Evolutionary conservation across 2,113 vertebrate species (phyloP).

Genomic region (Potamarius usumacintae): DNA sequence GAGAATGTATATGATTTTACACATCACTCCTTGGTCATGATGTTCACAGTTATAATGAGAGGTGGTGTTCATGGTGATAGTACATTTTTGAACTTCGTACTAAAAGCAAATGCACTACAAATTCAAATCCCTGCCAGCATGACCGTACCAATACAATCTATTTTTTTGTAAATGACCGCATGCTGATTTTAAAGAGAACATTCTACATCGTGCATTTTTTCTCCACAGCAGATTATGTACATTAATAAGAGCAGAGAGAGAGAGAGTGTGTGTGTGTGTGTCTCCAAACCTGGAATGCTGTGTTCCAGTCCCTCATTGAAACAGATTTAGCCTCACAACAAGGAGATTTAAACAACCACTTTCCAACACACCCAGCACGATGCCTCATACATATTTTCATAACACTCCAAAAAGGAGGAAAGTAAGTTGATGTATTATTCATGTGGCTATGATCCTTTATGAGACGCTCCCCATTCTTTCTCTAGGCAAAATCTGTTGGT

Average conservation of each 20-base stretch:
- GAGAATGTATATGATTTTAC: not conserved
- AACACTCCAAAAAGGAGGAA: slow-evolving; percentile 28
- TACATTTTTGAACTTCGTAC: not conserved
- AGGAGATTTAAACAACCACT: slow-evolving; percentile 44
- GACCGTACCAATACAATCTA: not conserved
- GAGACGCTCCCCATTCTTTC: not conserved
- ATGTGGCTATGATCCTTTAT: slow-evolving; percentile 15
- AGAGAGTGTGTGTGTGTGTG: not conserved
- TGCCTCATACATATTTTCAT: slow-evolving; percentile 42
- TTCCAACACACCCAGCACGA: slow-evolving; percentile 36
- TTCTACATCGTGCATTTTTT: not conserved
- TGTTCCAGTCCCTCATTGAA: slow-evolving; percentile 15
- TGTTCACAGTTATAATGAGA: not conserved
- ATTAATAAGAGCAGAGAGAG: slow-evolving; percentile 23
- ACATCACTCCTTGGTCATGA: not conserved
- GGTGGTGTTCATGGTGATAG: not conserved
- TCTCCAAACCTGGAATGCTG: not conserved
- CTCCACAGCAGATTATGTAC: slow-evolving; percentile 5
- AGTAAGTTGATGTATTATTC: slow-evolving; percentile 48
- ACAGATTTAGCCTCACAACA: slow-evolving; percentile 41
- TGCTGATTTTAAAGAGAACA: not conserved
- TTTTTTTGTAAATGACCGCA: not conserved
- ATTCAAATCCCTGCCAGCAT: not conserved
- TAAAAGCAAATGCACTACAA: not conserved
- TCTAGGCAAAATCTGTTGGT: not conserved